phyloP scores from a whole-genome alignment of 1,140 invertebrate genomes.

The Elysia chlorotica region DNA sequence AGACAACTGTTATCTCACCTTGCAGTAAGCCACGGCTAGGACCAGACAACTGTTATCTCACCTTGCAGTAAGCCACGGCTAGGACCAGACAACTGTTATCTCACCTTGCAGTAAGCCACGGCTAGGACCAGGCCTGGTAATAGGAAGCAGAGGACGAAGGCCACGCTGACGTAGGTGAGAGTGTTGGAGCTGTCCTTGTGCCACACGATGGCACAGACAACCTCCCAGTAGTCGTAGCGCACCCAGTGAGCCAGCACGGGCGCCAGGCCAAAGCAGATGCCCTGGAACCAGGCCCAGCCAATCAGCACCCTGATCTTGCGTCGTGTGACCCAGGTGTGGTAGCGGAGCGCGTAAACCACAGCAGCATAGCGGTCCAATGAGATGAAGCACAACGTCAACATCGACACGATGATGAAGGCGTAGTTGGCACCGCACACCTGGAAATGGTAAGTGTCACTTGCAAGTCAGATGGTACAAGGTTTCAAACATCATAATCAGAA shows the following conservation, averaged over 20 bases:
- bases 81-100: no score
- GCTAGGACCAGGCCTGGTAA: conserved; percentile 48
- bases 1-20: no score
- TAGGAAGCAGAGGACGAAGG: conserved; percentile 58
- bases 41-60: no score
- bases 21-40: no score
- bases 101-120: conserved; percentile 46
- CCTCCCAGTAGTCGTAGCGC: conserved; percentile 61
- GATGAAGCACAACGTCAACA: conserved; percentile 59
- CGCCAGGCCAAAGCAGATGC: conserved; percentile 41
- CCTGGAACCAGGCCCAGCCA: conserved; percentile 50
- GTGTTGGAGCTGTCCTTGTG: conserved; percentile 34
- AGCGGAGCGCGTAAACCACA: conserved; percentile 47
- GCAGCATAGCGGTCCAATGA: conserved; percentile 56
- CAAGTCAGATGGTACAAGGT: no score
- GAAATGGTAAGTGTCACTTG: no score
- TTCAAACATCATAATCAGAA: no score
- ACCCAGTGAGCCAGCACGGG: conserved; percentile 53
- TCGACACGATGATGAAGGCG: conserved; percentile 58
- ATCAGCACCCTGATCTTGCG: conserved; percentile 32
- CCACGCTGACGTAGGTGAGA: conserved; percentile 53
- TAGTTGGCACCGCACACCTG: conserved; percentile 58
- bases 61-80: no score
- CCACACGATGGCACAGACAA: conserved; percentile 60
- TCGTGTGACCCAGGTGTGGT: conserved; percentile 35